Base-by-base conservation (phyloP, 2,113 vertebrate species). In the Calidris pugnax region DNA sequence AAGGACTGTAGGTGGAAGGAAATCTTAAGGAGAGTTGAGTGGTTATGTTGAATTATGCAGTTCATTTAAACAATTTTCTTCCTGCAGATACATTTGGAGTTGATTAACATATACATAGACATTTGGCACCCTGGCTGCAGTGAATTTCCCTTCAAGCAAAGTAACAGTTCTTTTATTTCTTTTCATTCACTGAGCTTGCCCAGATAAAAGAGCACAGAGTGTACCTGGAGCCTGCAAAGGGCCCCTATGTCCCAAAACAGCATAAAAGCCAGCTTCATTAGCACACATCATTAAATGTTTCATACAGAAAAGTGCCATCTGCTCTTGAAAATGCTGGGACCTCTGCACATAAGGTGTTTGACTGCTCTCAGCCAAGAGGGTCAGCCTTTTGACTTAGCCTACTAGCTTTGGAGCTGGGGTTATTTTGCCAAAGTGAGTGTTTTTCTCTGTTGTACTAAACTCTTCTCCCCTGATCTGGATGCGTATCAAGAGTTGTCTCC, bases 121-220 rank as follows among this genome's bases (percentile, higher is more conserved):
- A 45, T 91, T 92, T 87, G 87, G 89, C 56, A 87, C n/a, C 10
- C 51, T 80, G 80, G 39, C 43, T 95, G 35, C 33, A 75, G 26
- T 68, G 76, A 85, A 85, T 94, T 94, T 87, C 56, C 37, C 87
- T 87, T 89, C 80, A 75, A 89, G 91, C 41, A 87, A 95, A 95
- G 32, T 92, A 84, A 87, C 39, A 94, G 56, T 50, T 95, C 53
- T 90, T 95, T 93, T 91, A 91, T 64, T 82, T 90, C 56, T 75
- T 95, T 92, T 78, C 10, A 47, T 95, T 90, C 80, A 71, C 35
- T n/a, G 51, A 87, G 19, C 59, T 87, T 6, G 7, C n/a, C 37
- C 12, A 72, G 60, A 64, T 72, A 56, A 90, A 95, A 92, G 48
- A 74, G 56, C 47, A 89, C 32, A 78, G 74, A 92, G 30, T 7